Base-by-base conservation (phyloP, 2,113 vertebrate species). In the Reinhardtius hippoglossoides region DNA sequence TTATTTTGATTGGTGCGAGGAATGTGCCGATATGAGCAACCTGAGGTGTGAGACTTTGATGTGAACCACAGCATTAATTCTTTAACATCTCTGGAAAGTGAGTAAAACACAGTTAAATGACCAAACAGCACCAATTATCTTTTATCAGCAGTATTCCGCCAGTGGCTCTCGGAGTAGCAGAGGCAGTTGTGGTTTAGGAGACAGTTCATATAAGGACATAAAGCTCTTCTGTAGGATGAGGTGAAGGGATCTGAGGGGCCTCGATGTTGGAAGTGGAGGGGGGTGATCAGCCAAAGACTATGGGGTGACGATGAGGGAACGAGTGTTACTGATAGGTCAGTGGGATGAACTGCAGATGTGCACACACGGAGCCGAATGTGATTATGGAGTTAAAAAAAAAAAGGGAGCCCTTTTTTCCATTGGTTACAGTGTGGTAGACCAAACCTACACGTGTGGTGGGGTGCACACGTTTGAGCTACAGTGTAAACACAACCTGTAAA, bases 131-230 rank as follows among this genome's bases (percentile, higher is more conserved):
- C 20, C n/a, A 48, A 78, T 80, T 76, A 78, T 67, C 62, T 74
- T n/a, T 63, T 84, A 64, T 83, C 52, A 71, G 63, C 62, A 10
- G 67, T 40, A 26, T 61, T 46, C 63, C 48, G 24, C 23, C 40
- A 42, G 40, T 64, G 60, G 37, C 26, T 40, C 42, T 76, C 42
- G 40, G 9, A 37, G 62, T 26, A 42, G 60, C 27, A 59, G 21
- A 24, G 71, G 69, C 73, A 65, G 68, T 50, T 67, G 68, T 71
- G 66, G 75, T 78, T 71, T 31, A 74, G 58, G 18, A 74, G 76
- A 67, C 63, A 35, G 87, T 87, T 90, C 86, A 86, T 60, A 50
- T 61, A 3, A 87, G 87, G 88, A 87, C 87, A 81, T 74, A 68
- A 80, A 69, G 27, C 75, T 72, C 64, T 62, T 60, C 64, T 71